A percentile compares a stretch with the other conserved stretches of the same genome.
phyloP scores from a whole-genome alignment of 2,797 vertebrate species.

The Oophaga sylvatica region DNA sequence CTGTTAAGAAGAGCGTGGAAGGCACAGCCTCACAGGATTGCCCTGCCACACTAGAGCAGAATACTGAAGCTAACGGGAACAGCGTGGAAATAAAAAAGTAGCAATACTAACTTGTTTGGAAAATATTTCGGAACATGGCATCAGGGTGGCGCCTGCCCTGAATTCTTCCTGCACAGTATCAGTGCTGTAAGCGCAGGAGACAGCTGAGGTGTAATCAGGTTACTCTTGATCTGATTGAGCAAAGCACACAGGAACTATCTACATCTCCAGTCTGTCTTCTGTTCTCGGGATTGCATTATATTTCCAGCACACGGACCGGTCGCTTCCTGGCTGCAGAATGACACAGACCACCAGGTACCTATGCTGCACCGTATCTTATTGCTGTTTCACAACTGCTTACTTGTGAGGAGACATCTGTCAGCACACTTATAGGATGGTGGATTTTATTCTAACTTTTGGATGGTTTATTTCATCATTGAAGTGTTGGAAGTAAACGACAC shows the following conservation, averaged over 20 bases:
- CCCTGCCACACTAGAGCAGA: neutral
- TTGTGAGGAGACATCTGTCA: neutral
- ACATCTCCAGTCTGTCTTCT: slow-evolving; percentile 17
- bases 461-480: slow-evolving; percentile 18
- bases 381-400: slow-evolving; percentile 6
- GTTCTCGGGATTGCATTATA: slow-evolving; percentile 9
- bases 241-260: slow-evolving; percentile 29
- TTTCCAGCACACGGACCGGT: neutral
- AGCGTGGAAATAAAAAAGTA: slow-evolving; percentile 52
- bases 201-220: slow-evolving; percentile 38
- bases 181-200: slow-evolving; percentile 4
- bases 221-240: slow-evolving; percentile 33
- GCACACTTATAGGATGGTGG: neutral
- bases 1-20: slow-evolving; percentile 61
- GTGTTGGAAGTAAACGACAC: slow-evolving; percentile 11
- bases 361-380: slow-evolving; percentile 1
- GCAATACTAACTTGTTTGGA: slow-evolving; percentile 44
- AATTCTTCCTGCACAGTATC: slow-evolving; percentile 2
- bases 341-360: slow-evolving; percentile 34
- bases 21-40: slow-evolving; percentile 7
- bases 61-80: neutral
- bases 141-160: slow-evolving; percentile 43
- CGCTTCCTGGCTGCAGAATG: slow-evolving; percentile 40
- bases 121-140: slow-evolving; percentile 34
- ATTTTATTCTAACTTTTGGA: slow-evolving; percentile 9